These are phyloP conservation scores for Blastobasis adustella DNA, from an alignment of 2,888 invertebrate species.

Conservation along the genomic window DNA sequence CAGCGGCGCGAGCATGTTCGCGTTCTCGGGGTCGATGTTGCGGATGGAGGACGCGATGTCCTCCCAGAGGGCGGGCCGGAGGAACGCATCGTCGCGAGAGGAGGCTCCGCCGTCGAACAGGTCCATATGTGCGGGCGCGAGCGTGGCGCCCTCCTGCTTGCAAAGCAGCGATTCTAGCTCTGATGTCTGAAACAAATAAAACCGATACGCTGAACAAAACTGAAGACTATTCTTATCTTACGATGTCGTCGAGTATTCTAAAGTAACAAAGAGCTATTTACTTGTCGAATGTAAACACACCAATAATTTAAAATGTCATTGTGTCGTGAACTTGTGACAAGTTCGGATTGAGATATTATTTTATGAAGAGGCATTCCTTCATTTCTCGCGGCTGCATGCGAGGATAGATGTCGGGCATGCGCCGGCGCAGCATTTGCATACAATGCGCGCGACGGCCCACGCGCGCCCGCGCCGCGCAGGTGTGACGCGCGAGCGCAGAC, in stretches of 20 bases:
- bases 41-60: conserved; percentile 93
- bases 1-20: conserved; percentile 86
- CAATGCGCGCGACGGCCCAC: conserved; percentile 27
- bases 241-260: no score
- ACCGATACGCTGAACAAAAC: no score
- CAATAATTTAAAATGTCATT: no score
- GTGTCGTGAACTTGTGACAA: no score
- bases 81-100: conserved; percentile 87
- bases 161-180: conserved; percentile 87
- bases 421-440: conserved; percentile 36
- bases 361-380: no score
- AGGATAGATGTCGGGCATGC: neutral
- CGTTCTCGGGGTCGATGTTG: conserved; percentile 92
- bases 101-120: conserved; percentile 70
- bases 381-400: neutral
- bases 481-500: neutral
- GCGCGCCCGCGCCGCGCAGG: neutral
- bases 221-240: no score
- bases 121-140: conserved; percentile 77
- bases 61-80: conserved; percentile 92
- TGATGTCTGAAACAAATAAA: conserved; percentile 76
- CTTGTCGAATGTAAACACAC: no score
- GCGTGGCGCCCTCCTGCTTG: conserved; percentile 81
- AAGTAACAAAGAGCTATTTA: no score
- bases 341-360: no score